Evolutionary conservation across 2,113 vertebrate genomes (phyloP).

Genomic region (Albula glossodonta): DNA sequence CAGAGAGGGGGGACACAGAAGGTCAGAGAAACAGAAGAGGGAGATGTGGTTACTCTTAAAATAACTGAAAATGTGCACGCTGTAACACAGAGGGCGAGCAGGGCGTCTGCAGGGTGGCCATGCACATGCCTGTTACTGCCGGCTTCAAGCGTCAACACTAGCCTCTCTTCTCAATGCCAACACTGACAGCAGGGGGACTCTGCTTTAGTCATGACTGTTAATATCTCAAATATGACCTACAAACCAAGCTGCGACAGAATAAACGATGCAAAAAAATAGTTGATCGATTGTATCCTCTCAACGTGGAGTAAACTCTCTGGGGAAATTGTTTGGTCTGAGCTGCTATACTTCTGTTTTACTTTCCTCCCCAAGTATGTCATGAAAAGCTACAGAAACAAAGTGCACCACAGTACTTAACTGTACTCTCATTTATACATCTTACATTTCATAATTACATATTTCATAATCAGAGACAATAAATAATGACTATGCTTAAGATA

Average conservation of each 20-base stretch:
- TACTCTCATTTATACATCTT: not conserved
- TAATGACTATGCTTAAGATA: not conserved
- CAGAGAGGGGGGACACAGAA: conserved; percentile 71
- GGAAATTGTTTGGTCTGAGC: not conserved
- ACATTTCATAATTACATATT: not conserved
- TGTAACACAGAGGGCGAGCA: conserved; percentile 4
- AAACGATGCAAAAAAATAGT: not conserved
- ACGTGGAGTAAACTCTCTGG: not conserved
- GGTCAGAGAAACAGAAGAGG: conserved; percentile 72
- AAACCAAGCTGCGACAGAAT: not conserved
- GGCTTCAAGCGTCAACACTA: not conserved
- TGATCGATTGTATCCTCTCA: not conserved
- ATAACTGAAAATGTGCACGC: conserved; percentile 47
- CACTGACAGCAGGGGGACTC: not conserved
- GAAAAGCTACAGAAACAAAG: not conserved
- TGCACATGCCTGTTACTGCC: conserved; percentile 5
- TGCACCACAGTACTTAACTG: not conserved
- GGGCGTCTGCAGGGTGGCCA: not conserved
- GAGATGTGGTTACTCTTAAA: conserved; percentile 73
- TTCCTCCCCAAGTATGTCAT: not conserved
- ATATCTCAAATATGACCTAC: not conserved
- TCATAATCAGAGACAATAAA: not conserved
- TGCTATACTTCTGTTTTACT: not conserved
- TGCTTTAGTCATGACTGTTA: no score
- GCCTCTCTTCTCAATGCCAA: not conserved